These are phyloP conservation scores for Drosophila subquinaria DNA, from an alignment of 2,888 invertebrate species.

Conservation along the genomic window DNA sequence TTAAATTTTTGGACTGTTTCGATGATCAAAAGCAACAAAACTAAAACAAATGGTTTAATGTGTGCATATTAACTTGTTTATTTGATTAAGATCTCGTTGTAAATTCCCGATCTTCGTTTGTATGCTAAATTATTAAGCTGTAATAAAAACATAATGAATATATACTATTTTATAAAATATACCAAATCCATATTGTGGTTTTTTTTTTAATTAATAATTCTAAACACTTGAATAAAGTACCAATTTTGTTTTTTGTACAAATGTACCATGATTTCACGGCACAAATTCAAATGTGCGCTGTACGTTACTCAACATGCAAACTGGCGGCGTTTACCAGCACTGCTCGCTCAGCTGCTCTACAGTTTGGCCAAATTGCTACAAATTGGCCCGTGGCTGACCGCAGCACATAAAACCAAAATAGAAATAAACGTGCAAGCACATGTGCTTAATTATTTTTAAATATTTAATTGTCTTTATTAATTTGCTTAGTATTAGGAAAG, in stretches of 20 bases:
- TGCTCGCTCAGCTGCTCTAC: constrained; percentile 40
- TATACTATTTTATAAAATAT: constrained; percentile 38
- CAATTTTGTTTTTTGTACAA: not conserved
- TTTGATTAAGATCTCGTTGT: constrained; percentile 75
- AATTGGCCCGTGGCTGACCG: constrained; percentile 41
- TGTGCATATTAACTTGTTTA: constrained; percentile 53
- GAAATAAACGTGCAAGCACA: constrained; percentile 16
- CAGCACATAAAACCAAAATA: constrained; percentile 18
- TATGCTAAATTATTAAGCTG: constrained; percentile 62
- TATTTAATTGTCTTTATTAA: constrained; percentile 4
- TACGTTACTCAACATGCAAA: constrained; percentile 9
- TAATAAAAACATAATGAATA: constrained; percentile 40
- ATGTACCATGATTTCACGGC: not conserved
- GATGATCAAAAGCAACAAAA: constrained; percentile 13
- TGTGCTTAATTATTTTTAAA: constrained; percentile 24
- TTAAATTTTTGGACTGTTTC: constrained; percentile 50
- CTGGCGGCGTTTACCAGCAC: constrained; percentile 33
- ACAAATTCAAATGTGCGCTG: constrained; percentile 24
- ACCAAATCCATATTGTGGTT: not conserved
- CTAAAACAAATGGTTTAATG: constrained; percentile 31
- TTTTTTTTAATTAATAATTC: not conserved
- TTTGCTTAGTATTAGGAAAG: not conserved
- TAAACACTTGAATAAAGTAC: not conserved
- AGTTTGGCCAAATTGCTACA: constrained; percentile 48
- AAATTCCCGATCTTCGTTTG: constrained; percentile 67